Percentiles rank a stretch among this genome's conserved stretches.
Conservation (phyloP, 2,888 invertebrate species). For the Apantesis nais region DNA sequence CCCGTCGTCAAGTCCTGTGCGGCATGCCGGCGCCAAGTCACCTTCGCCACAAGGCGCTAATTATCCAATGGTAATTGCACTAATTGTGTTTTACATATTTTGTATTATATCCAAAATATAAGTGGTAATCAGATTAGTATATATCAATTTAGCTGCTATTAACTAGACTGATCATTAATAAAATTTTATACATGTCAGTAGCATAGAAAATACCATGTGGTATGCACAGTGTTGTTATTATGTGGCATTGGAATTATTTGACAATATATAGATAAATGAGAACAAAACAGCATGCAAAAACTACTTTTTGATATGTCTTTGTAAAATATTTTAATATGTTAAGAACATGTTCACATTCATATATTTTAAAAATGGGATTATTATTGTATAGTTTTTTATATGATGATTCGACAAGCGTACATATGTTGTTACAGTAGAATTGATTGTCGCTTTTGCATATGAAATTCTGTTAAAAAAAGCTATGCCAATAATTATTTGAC, state of each 20-base stretch:
- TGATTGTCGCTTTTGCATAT: neutral
- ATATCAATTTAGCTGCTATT: neutral
- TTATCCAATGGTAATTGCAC: constrained; percentile 90
- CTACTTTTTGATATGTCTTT: too few relatives aligned
- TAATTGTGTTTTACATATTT: neutral
- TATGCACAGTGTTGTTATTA: neutral
- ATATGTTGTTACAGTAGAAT: neutral
- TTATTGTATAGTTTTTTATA: neutral
- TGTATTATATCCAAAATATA: neutral
- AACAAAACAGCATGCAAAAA: too few relatives aligned
- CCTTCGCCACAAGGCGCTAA: constrained; percentile 92
- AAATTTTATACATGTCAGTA: neutral
- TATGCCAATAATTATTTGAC: neutral
- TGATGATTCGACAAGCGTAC: neutral
- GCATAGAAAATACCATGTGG: neutral
- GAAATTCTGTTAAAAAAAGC: neutral
- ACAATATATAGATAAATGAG: too few relatives aligned
- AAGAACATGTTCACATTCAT: too few relatives aligned
- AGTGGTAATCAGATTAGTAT: neutral
- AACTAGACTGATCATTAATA: neutral
- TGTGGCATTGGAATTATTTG: neutral
- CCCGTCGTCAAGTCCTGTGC: constrained; percentile 92
- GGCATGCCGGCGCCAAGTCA: constrained; percentile 92
- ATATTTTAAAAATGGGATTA: neutral
- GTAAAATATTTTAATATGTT: too few relatives aligned